phyloP scores from a whole-genome alignment of 2,888 invertebrate species.

The Anagyrus pseudococci region DNA sequence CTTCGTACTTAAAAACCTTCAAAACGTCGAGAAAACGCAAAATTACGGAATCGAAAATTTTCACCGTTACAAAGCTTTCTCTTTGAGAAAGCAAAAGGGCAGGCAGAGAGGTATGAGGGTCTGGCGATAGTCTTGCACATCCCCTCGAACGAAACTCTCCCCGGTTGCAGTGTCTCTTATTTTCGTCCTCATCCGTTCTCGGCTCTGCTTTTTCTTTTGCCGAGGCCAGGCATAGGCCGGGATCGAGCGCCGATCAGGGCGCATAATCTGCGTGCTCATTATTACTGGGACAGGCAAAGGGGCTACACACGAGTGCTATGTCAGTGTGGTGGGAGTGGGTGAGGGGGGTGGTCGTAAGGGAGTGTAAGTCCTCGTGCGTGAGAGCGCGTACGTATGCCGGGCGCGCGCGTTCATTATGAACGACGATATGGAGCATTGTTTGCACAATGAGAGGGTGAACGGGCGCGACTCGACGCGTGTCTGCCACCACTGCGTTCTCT shows the following conservation, averaged over 20 bases:
- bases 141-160: neutral
- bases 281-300: constrained; percentile 53
- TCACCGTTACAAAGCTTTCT: too few species aligned
- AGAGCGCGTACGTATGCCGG: constrained; percentile 24
- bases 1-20: too few species aligned
- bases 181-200: constrained; percentile 10
- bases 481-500: constrained; percentile 42
- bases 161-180: neutral
- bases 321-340: neutral
- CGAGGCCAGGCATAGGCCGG: constrained; percentile 38
- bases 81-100: too few species aligned
- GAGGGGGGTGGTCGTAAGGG: too few species aligned
- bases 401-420: constrained; percentile 54
- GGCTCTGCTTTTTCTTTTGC: constrained; percentile 43
- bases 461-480: constrained; percentile 39
- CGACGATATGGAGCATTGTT: constrained; percentile 61
- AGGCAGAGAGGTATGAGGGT: too few species aligned
- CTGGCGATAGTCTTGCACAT: too few species aligned
- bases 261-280: constrained; percentile 62
- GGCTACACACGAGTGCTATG: constrained; percentile 45
- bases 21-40: too few species aligned
- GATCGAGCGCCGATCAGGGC: constrained; percentile 54
- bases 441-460: constrained; percentile 59
- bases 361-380: constrained; percentile 41
- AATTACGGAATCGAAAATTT: neutral